Conservation (phyloP, 1,140 invertebrate genomes). For the Matsumurasca onukii region DNA sequence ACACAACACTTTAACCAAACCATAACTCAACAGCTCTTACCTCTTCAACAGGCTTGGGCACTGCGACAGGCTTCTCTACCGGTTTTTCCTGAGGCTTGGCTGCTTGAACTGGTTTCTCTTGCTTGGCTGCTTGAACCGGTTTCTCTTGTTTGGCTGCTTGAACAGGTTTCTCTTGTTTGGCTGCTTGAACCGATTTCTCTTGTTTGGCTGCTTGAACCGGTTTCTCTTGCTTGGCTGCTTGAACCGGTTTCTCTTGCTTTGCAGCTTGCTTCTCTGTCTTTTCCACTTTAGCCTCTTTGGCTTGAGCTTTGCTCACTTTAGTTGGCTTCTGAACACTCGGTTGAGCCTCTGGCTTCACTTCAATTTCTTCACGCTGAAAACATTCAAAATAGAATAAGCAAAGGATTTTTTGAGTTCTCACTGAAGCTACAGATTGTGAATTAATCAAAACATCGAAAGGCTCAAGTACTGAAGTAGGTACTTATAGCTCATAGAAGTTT, state of each 20-base stretch:
- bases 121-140: not conserved
- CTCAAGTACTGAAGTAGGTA: too few species aligned
- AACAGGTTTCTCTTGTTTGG: not conserved
- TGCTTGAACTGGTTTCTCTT: not conserved
- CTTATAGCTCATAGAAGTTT: too few species aligned
- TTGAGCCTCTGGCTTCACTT: not conserved
- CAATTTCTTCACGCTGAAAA: not conserved
- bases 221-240: not conserved
- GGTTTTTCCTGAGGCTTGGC: not conserved
- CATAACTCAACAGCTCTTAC: too few species aligned
- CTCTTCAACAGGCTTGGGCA: conserved; percentile 13
- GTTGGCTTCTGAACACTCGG: not conserved
- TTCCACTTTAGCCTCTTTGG: not conserved
- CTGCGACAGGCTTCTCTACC: not conserved
- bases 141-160: not conserved
- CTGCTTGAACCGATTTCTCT: not conserved
- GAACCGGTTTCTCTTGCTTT: not conserved
- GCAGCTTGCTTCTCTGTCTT: not conserved
- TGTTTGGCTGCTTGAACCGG: not conserved
- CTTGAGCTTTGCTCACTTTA: not conserved
- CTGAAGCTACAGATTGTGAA: too few species aligned
- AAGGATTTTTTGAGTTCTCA: too few species aligned
- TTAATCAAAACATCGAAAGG: too few species aligned
- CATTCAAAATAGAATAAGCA: too few species aligned
- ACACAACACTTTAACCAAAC: too few species aligned